These are phyloP conservation scores for Erpornis zantholeuca DNA, from an alignment of 2,113 vertebrate species.

Conservation along the genomic window DNA sequence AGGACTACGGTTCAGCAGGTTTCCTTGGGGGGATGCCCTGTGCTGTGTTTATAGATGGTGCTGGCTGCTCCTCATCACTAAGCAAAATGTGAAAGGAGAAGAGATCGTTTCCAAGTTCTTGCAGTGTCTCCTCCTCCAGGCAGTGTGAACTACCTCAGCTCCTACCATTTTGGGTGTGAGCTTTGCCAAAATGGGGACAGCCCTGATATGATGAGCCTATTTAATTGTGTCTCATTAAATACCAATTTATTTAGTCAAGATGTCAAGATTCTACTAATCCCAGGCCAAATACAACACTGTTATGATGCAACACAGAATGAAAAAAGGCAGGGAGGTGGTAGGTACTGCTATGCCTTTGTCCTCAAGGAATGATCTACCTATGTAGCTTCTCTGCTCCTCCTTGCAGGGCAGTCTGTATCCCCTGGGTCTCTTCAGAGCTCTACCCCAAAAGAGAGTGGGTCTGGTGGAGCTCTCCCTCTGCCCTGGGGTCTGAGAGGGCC, in stretches of 20 bases:
- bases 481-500: neutral
- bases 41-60: neutral
- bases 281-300: neutral
- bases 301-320: rapidly evolving
- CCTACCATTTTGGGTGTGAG: neutral
- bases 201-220: neutral
- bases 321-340: neutral
- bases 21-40: neutral
- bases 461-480: neutral
- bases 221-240: neutral
- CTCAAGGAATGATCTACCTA: neutral
- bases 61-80: neutral
- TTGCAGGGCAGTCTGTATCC: neutral
- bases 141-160: neutral
- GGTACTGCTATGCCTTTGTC: neutral
- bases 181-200: neutral
- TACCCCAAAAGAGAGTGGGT: neutral
- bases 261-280: neutral
- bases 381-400: neutral
- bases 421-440: neutral
- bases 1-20: neutral
- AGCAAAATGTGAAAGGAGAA: neutral
- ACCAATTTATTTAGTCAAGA: neutral
- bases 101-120: neutral
- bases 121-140: neutral